Evolutionary conservation across 2,113 vertebrate genomes (phyloP).

Genomic region (Choloepus hoffmanni): DNA sequence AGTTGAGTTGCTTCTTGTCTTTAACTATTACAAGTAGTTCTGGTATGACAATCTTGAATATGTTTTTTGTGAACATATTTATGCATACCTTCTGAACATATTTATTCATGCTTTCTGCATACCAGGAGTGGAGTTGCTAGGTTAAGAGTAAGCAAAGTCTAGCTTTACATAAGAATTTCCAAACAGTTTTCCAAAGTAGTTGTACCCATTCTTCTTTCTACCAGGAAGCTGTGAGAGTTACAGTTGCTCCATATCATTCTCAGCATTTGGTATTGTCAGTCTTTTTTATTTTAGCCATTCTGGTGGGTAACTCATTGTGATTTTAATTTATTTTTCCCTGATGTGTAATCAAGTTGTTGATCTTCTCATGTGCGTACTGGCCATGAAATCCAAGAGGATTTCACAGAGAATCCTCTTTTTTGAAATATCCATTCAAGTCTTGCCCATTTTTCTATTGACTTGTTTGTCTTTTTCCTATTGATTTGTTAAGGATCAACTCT

Average conservation of each 20-base stretch:
- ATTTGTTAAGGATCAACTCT: neutral
- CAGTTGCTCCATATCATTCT: neutral
- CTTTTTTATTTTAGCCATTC: neutral
- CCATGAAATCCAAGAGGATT: no score
- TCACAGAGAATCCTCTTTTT: no score
- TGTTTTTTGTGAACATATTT: no score
- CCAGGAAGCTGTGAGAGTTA: neutral
- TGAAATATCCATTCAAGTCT: neutral
- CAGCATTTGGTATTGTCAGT: no score
- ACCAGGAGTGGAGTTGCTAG: neutral
- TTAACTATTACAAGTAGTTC: neutral
- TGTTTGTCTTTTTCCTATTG: neutral
- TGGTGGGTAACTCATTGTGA: no score
- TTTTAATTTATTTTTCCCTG: neutral
- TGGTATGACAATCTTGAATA: neutral
- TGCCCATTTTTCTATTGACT: no score
- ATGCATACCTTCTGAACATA: neutral
- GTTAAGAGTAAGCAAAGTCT: neutral
- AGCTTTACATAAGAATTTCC: neutral
- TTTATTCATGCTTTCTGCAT: neutral
- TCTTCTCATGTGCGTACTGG: neutral
- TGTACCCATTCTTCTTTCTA: neutral
- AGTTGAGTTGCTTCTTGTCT: neutral
- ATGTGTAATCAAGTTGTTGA: neutral
- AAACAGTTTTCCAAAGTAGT: neutral